phyloP scores from a whole-genome alignment of 1,140 invertebrate genomes.

The Lordiphosa mommai region DNA sequence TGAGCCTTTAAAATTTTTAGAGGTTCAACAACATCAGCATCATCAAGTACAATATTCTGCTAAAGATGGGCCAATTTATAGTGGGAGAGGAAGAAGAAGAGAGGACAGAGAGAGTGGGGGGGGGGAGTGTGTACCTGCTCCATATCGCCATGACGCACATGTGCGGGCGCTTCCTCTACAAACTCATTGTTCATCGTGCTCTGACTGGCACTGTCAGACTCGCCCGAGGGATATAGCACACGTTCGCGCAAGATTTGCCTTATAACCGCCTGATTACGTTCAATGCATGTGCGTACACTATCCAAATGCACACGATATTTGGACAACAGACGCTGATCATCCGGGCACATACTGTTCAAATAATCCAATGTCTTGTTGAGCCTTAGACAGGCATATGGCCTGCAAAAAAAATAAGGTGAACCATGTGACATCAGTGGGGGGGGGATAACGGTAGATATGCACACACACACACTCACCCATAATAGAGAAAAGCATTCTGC shows the following conservation, averaged over 20 bases:
- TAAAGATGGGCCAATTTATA: constrained; percentile 17
- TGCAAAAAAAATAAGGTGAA: constrained; percentile 58
- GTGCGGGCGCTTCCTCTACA: constrained; percentile 43
- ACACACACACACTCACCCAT: constrained; percentile 39
- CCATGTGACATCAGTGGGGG: not conserved
- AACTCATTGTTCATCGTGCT: constrained; percentile 10
- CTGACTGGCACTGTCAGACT: constrained; percentile 1
- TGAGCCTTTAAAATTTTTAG: constrained; percentile 86
- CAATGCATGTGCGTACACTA: constrained; percentile 88
- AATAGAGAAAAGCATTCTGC: constrained; percentile 64
- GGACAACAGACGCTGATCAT: constrained; percentile 88
- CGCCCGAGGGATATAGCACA: constrained; percentile 44
- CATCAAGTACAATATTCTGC: constrained; percentile 53
- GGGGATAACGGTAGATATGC: not conserved
- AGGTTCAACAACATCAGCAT: constrained; percentile 60
- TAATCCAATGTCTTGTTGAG: constrained; percentile 88
- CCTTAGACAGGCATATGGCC: constrained; percentile 83
- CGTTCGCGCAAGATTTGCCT: constrained; percentile 85
- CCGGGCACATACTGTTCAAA: constrained; percentile 85
- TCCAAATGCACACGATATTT: constrained; percentile 89
- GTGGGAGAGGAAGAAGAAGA: constrained; percentile 10
- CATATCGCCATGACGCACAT: constrained; percentile 78
- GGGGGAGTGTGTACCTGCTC: constrained; percentile 49
- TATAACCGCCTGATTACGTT: constrained; percentile 92
- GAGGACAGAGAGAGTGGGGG: constrained; percentile 1